Percentiles rank a stretch among this genome's conserved stretches.
Evolutionary conservation across 2,113 vertebrate species (phyloP).

Genomic region (Labeo rohita): DNA sequence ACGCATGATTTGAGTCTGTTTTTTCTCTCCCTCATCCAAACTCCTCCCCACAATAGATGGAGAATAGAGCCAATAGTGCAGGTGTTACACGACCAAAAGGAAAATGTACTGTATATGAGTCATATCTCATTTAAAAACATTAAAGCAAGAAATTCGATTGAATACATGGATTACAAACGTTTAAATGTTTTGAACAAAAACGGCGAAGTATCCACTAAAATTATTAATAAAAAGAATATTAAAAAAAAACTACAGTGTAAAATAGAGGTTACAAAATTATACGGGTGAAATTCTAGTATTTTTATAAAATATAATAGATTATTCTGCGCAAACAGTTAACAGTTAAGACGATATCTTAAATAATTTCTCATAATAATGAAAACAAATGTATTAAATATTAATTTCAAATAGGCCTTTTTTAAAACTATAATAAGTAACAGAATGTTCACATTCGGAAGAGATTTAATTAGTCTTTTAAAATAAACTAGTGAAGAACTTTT

Average conservation of each 20-base stretch:
- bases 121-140: not conserved
- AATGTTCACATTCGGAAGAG: not conserved
- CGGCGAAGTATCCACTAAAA: too few relatives aligned
- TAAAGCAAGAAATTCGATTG: not conserved
- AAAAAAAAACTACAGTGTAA: not conserved
- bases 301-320: not conserved
- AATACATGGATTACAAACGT: not conserved
- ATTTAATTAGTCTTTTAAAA: constrained; percentile 1
- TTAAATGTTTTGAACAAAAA: not conserved
- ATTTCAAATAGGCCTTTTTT: not conserved
- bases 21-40: constrained; percentile 46
- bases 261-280: not conserved
- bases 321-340: not conserved
- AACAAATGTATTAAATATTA: not conserved
- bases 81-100: constrained; percentile 8
- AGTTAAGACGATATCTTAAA: not conserved
- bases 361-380: not conserved
- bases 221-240: not conserved
- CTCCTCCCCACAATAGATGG: constrained; percentile 38
- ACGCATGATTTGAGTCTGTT: constrained; percentile 40
- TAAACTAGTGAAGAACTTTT: not conserved
- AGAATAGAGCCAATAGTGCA: constrained; percentile 21
- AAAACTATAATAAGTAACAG: not conserved
- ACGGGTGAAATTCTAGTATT: not conserved
- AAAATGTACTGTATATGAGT: not conserved